These are phyloP conservation scores for Sepioteuthis lessoniana DNA, from an alignment of 2,888 invertebrate species.

Conservation along the genomic window DNA sequence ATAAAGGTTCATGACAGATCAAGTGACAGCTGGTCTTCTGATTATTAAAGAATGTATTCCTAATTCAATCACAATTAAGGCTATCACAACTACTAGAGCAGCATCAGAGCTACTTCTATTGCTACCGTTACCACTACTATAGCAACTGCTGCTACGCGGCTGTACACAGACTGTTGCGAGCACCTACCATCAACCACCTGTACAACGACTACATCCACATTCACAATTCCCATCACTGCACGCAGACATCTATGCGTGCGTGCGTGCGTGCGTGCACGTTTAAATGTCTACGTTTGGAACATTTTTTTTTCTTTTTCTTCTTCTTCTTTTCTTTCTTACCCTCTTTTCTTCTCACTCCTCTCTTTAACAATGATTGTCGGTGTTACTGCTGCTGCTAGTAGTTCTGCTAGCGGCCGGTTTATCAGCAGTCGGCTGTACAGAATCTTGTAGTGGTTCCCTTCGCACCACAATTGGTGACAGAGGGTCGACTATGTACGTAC, in stretches of 20 bases:
- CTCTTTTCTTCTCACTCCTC: not conserved
- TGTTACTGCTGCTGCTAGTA: too few relatives aligned
- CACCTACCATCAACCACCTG: not conserved
- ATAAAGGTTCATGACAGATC: too few relatives aligned
- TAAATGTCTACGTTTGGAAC: not conserved
- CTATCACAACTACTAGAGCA: not conserved
- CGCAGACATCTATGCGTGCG: not conserved
- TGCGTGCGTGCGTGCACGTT: not conserved
- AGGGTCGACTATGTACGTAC: not conserved
- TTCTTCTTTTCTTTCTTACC: not conserved
- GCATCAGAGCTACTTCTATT: not conserved
- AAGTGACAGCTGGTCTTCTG: too few relatives aligned
- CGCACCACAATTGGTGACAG: not conserved
- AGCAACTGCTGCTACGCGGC: not conserved
- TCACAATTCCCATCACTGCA: not conserved
- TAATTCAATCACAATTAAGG: not conserved
- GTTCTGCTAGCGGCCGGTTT: too few relatives aligned
- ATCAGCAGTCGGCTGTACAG: not conserved
- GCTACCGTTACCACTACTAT: not conserved
- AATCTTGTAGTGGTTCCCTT: not conserved
- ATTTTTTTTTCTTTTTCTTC: too few relatives aligned
- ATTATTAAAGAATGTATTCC: too few relatives aligned
- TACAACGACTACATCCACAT: not conserved
- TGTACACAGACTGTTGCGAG: not conserved
- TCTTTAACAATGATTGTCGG: not conserved